These are phyloP conservation scores for Nothura maculosa DNA, from an alignment of 2,797 vertebrate species.

Conservation along the genomic window DNA sequence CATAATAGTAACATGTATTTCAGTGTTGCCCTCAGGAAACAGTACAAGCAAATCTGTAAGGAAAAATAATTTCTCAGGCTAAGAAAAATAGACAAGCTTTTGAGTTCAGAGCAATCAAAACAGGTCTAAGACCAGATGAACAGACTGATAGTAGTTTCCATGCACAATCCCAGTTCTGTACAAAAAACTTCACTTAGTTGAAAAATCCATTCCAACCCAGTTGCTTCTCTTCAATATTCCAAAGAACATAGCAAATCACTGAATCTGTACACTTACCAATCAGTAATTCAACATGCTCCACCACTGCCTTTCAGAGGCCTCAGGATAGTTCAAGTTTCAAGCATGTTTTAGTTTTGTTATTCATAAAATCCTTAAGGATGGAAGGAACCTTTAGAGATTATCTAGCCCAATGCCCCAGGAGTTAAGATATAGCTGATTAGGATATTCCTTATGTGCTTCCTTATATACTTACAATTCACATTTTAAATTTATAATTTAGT, in stretches of 20 bases:
- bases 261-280: not conserved
- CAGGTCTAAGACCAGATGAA: not conserved
- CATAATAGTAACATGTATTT: not conserved
- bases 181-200: not conserved
- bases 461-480: not conserved
- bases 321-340: not conserved
- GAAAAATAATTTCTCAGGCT: not conserved
- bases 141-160: not conserved
- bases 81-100: not conserved
- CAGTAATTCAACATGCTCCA: not conserved
- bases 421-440: not conserved
- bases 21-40: not conserved
- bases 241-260: not conserved
- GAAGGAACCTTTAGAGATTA: too few species aligned
- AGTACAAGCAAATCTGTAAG: not conserved
- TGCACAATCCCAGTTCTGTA: fast-evolving
- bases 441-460: not conserved
- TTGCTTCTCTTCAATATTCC: not conserved
- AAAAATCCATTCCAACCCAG: not conserved
- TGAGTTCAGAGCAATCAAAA: not conserved
- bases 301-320: not conserved
- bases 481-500: not conserved
- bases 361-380: too few species aligned
- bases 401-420: too few species aligned
- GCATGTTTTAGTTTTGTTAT: not conserved